These are phyloP conservation scores for Pavo muticus DNA, from an alignment of 2,113 vertebrate species.

Conservation along the genomic window DNA sequence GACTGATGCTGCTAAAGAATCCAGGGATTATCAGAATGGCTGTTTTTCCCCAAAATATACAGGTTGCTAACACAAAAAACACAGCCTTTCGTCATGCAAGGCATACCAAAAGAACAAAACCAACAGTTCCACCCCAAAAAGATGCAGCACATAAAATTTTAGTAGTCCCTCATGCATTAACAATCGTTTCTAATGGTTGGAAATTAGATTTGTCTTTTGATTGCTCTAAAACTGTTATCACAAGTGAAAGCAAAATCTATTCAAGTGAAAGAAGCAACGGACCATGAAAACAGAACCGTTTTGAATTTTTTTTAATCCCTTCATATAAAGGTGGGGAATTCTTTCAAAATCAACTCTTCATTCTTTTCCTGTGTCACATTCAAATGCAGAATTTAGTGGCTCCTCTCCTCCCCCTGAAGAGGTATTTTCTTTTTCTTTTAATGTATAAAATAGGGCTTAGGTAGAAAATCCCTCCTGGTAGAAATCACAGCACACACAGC, in stretches of 20 bases:
- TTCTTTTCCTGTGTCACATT: constrained; percentile 4
- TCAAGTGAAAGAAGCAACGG: constrained; percentile 60
- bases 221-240: constrained; percentile 66
- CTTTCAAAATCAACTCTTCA: constrained; percentile 35
- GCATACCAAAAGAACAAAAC: constrained; percentile 39
- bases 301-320: constrained; percentile 23
- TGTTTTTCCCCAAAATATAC: not conserved
- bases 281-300: constrained; percentile 58
- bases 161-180: constrained; percentile 56
- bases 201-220: constrained; percentile 69
- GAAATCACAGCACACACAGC: not conserved
- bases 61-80: constrained; percentile 1
- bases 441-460: not conserved
- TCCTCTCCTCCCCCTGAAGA: not conserved
- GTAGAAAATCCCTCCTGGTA: not conserved
- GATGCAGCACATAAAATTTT: not conserved
- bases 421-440: not conserved
- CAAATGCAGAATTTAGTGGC: not conserved
- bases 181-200: constrained; percentile 35
- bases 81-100: not conserved
- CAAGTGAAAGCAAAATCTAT: constrained; percentile 63
- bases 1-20: not conserved
- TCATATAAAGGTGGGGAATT: constrained; percentile 41
- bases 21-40: not conserved
- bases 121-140: constrained; percentile 16